Evolutionary conservation across 2,113 vertebrate genomes (phyloP).

Genomic region (Pygoscelis antarcticus): DNA sequence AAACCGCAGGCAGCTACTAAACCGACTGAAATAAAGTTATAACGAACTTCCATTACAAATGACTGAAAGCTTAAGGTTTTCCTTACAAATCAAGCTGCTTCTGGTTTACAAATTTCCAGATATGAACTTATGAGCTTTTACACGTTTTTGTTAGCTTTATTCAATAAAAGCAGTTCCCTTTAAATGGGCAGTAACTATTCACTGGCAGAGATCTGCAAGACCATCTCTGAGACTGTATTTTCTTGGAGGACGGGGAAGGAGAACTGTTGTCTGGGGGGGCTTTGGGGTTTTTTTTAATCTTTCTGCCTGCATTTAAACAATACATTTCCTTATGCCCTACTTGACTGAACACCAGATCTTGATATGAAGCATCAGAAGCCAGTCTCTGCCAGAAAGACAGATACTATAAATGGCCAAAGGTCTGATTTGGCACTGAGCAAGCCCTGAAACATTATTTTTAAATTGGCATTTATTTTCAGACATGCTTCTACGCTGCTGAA

Average conservation of each 20-base stretch:
- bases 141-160: background rate
- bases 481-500: background rate
- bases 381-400: constrained; percentile 5
- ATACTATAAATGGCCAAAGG: constrained; percentile 57
- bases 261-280: background rate
- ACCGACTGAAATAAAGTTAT: background rate
- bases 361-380: constrained; percentile 10
- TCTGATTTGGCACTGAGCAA: constrained; percentile 16
- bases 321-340: background rate
- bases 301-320: background rate
- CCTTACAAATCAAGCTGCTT: background rate
- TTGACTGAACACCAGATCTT: constrained; percentile 38
- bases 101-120: background rate
- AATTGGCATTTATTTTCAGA: constrained; percentile 50
- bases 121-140: background rate
- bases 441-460: constrained; percentile 40
- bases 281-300: background rate
- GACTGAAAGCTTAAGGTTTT: background rate
- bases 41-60: background rate
- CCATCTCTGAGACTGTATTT: background rate
- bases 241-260: background rate
- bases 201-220: background rate
- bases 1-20: background rate
- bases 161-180: background rate
- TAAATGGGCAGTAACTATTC: background rate